Evolutionary conservation across 1,140 invertebrate genomes (phyloP), one percentile per base, ranked within the genome.

Genomic region (Drosophila pallidifrons): DNA sequence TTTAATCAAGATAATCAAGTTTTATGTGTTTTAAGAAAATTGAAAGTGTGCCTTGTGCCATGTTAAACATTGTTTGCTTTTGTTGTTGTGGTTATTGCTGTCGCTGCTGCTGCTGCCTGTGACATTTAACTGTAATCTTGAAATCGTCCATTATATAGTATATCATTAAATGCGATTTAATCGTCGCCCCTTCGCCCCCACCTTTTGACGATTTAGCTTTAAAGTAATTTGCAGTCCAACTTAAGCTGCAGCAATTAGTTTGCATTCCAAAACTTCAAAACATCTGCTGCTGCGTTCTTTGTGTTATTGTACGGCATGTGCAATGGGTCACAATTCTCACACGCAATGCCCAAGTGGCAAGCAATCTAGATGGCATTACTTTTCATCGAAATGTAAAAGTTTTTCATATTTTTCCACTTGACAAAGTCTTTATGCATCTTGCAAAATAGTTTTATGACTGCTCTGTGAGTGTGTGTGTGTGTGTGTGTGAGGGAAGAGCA

Each of bases 1-100:
- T 89, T 89, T 89, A 89, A 89, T 89, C 86, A 89, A 89, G 85
- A 89, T 89, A 89, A 89, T 89, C 85, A 89, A 89, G 85, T 89
- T 89, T 89, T 90, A 89, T 89, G 85, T 89, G 85, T 90, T 81
- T 74, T 90, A 82, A 80, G 85, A 89, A 89, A 89, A 89, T 89
- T 89, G 85, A 89, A 89, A 89, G 85, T 89, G 78, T 81, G 77
- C 83, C 77, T 81, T 65, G 69, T 80, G 79, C 82, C 80, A 67
- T 80, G 80, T 87, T 73, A 59, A 68, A 81, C 85, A 89, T 85
- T 89, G 85, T 88, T 83, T 89, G 81, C 67, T 57, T 55, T 75
- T 51, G 45, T 51, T 59, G 51, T 47, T 45, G 52, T 10, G 55
- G 51, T 11, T 25, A 5, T 20, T 71, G 30, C 15, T 35, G 8